Base-by-base conservation (phyloP, 2,888 invertebrate genomes). In the Morpho achilles region DNA sequence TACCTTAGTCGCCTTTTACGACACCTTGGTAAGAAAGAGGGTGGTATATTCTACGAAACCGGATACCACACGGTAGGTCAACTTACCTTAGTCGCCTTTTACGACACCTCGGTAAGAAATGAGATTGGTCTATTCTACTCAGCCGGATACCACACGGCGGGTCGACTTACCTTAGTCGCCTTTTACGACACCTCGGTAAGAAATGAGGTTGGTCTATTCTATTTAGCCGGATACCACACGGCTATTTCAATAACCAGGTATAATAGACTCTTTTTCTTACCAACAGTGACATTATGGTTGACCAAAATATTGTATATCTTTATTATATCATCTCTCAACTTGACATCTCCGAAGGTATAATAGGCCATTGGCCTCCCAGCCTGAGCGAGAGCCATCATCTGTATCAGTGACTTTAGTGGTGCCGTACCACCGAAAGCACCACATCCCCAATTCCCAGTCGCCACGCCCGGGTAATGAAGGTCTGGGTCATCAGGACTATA, bases 361-460 rank as follows among this genome's bases (percentile, higher is more conserved):
- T 97, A 97, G 0, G 94, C 95, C 68, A 98, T 77, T 32, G 96
- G 93, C 22, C 97, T 87, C 22, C 90, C 69, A 0, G 91, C 84
- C 7, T 82, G 73, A 0, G 89, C 85, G 45, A 90, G 86, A 9
- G 95, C 95, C 92, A 96, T 93, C 22, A 96, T 42, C 77, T 98
- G 98, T 40, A 98, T 79, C 39, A 97, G 76, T 0, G 94, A 93
- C 82, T 96, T 96, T 0, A 96, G 83, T 5, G 91, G 86, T 0
- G 94, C 90, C 53, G 94, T 93, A 0, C 97, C 97, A 1, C 94
- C 92, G 82, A 96, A 97, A 0, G 96, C 97, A 0, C 97, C 97
- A 85, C 97, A 97, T 5, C 98, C 98, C 98, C 98, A 98, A 88
- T 98, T 98, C 7, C 98, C 98, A 0, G 97, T 96, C 1, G 97